Base-by-base conservation (phyloP, 2,888 invertebrate species). In the Eurytoma adleriae region DNA sequence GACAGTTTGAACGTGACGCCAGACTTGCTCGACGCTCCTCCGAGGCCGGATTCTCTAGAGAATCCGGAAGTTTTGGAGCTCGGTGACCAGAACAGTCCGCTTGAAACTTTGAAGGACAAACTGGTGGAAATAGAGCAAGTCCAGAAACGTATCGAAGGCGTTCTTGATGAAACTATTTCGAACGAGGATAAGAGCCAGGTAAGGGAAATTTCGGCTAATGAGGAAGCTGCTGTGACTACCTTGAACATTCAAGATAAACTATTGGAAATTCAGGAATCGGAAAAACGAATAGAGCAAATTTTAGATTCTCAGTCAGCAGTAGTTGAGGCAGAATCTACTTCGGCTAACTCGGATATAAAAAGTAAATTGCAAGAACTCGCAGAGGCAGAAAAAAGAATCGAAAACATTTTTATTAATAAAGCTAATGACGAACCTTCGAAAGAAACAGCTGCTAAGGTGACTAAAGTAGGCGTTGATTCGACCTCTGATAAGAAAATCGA, bases 1-100 rank as follows among this genome's bases (percentile, higher is more conserved):
- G 93, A 86, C 91, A 93, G 91, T 91, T 91, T 82, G 91, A 88
- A 89, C 64, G 87, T 86, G 0, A 87, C 88, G 2, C 87, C 89
- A 5, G 88, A 88, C 18, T 81, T 78, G 2, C 12, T 62, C 0
- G 84, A 86, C 24, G 30, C 76, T 13, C 82, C 84, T 0, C 85
- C 79, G 57, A 84, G 86, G 59, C 84, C 87, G 1, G 89, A 88
- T 78, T 88, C 88, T 0, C 80, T 87, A 16, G 87, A 88, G 20
- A 81, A 77, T 2, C 71, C 71, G 0, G 80, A 84, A 54, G 50
- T 64, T 3, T n/a, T 20, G 7, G 76, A 75, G 13, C 30, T 24
- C 4, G 62, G 69, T 12, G 78, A 69, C 0, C 79, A 52, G 5
- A 67, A 3, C 2, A 73, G 70, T 61, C 76, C 77, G 0, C 62